These are phyloP conservation scores for Bombus polaris DNA, from an alignment of 1,140 invertebrate species.

Conservation along the genomic window DNA sequence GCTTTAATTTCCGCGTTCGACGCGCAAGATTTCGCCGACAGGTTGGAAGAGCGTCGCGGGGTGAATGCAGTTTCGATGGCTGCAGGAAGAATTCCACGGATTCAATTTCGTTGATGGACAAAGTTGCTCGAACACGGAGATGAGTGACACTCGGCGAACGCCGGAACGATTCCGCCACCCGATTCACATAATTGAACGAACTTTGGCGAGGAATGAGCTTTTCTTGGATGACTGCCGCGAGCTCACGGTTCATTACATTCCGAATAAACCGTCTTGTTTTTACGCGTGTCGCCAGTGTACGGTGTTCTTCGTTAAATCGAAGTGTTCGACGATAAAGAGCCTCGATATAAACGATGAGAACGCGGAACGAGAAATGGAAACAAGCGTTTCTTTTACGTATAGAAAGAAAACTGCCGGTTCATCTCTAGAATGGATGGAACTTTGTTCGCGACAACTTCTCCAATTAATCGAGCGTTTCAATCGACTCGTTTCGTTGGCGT, in stretches of 20 bases:
- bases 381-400: not conserved
- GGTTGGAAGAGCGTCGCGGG: not conserved
- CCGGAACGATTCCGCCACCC: slow-evolving; percentile 16
- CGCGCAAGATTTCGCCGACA: not conserved
- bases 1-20: not conserved
- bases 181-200: slow-evolving; percentile 43
- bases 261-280: not conserved
- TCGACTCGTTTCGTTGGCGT: not conserved
- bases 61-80: not conserved
- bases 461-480: slow-evolving; percentile 21
- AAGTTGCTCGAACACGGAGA: slow-evolving; percentile 28
- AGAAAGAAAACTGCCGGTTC: not conserved
- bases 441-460: slow-evolving; percentile 9
- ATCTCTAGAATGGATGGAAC: not conserved
- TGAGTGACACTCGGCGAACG: slow-evolving; percentile 18
- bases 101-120: slow-evolving; percentile 51
- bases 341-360: not conserved
- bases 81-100: slow-evolving; percentile 2
- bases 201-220: not conserved
- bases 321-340: not conserved
- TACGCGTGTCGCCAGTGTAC: not conserved
- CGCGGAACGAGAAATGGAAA: not conserved
- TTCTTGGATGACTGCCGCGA: not conserved
- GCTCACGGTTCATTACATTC: slow-evolving; percentile 15
- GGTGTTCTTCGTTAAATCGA: not conserved